Evolutionary conservation across 2,113 vertebrate species (phyloP), one percentile per base, ranked within the genome.

Genomic region (Macquaria ambigua): DNA sequence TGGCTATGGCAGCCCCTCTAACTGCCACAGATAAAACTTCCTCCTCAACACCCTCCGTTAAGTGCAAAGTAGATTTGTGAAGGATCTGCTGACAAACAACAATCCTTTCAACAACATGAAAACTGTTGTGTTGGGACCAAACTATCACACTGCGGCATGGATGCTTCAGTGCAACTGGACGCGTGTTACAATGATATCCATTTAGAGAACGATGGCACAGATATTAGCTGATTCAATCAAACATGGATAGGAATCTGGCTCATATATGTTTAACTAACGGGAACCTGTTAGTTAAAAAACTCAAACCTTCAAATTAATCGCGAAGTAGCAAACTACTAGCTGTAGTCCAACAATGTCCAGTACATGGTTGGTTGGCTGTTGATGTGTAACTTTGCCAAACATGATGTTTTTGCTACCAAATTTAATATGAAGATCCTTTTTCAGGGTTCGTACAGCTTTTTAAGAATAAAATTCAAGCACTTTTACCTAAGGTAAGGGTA

Each of bases 11-110:
- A 43, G 37, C 3, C 10, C 2, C 16, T 69, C 25, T 48, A 31
- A 55, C 50, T 8, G 68, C 48, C 28, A 73, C 53, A 20, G 72
- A 61, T 20, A 48, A 62, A 74, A 62, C 25, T 34, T 62, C 55
- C 34, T 28, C 53, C 20, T 66, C 10, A 41, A 76, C 46, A n/a
- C 46, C 25, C 34, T 62, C 18, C 23, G 25, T 48, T 62, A 34
- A 48, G 11, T 75, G 41, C 11, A 55, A 43, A 67, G 62, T 14
- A 46, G 6, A 78, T 16, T 16, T 58, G 25, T 31, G 16, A 69
- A 31, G 46, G 66, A 48, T 31, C 23, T n/a, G 16, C 50, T 23
- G 10, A 67, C 61, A 50, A 62, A 62, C 28, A 70, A 70, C 14
- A 66, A 77, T 25, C 6, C 41, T 48, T 61, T 31, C n/a, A 50